Evolutionary conservation across 1,140 invertebrate species (phyloP), one percentile per base, ranked within the genome.

Genomic region (Drosophila albomicans): DNA sequence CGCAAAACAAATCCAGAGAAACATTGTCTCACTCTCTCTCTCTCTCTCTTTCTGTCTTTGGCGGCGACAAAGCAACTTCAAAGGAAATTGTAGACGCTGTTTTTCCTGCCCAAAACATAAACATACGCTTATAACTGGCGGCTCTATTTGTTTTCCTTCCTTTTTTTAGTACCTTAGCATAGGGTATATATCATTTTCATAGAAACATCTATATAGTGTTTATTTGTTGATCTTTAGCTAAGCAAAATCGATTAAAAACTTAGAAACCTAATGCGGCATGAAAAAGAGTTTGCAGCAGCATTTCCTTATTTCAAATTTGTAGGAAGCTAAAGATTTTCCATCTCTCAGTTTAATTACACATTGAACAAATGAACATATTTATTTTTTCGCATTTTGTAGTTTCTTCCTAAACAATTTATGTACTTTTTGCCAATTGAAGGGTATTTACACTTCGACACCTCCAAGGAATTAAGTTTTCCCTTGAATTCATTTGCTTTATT

Each of bases 71-170:
- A 25, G 16, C 48, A 46, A 88, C 80, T 75, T 88, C 84, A 88
- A 88, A 88, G 85, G 85, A 88, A 88, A 88, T 68, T 74, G 45
- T 89, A 88, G 80, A 66, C 70, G 79, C 80, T 75, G 85, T 88
- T 84, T 25, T 88, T 88, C 81, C 67, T 66, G 51, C 61, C 67
- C 81, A 64, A 78, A 79, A 81, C 78, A 88, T 89, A 88, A 89
- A 88, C 85, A 88, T 71, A 52, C 52, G 63, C 57, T 30, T 52
- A 38, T 54, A 49, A 57, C 46, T 41, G n/a, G 7, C 41, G 46
- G 48, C 65, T 75, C 45, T 32, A 81, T 81, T 85, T 67, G 58
- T 62, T 79, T 43, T 56, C 32, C 35, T 38, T 2, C 8, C 35
- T 38, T 59, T 41, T 69, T 11, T 10, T 51, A 8, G 52, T 67